Evolutionary conservation across 2,113 vertebrate genomes (phyloP), one percentile per base, ranked within the genome.

Genomic region (Rhombomys opimus): DNA sequence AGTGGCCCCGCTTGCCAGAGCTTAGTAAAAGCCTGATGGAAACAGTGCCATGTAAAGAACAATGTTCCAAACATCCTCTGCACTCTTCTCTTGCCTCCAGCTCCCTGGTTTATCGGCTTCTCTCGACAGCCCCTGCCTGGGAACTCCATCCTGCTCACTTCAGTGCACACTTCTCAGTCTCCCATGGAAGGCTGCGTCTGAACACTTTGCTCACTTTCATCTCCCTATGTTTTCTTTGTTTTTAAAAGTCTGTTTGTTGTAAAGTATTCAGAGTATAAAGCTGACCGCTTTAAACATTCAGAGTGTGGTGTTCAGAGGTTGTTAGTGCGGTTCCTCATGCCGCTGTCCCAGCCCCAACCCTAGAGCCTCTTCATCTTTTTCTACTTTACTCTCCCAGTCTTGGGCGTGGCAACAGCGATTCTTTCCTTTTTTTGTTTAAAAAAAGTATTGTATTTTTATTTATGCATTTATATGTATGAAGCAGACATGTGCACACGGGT

Each of bases 61-160:
- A 32, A 3, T 23, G 20, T 30, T 82, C 41, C 41, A 59, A 3
- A 17, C 1, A 17, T 18, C 70, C 11, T 82, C 20, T 41, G 41
- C n/a, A 17, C 32, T 11, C 9, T 30, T 7, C 59, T 25, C 65
- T 54, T 50, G 35, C 54, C 38, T 67, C n/a, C 20, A 3, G 23
- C 50, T 61, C 0, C 0, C 9, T 41, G 57, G n/a, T 61, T 46
- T 23, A 0, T 12, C 61, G 63, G 14, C 78, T 63, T 25, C 89
- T 90, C 9, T 25, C 32, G 75, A 50, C 27, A 30, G 5, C 11
- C 52, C 35, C 46, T 81, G 8, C 22, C 63, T 88, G 25, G 57
- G 46, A 85, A 11, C 14, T 7, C 5, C 3, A 1, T 38, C 25
- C 67, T 52, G 61, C 0, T 25, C 2, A 4, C 0, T 35, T 46